phyloP scores from a whole-genome alignment of 2,113 vertebrate genomes.

The Heterocephalus glaber region DNA sequence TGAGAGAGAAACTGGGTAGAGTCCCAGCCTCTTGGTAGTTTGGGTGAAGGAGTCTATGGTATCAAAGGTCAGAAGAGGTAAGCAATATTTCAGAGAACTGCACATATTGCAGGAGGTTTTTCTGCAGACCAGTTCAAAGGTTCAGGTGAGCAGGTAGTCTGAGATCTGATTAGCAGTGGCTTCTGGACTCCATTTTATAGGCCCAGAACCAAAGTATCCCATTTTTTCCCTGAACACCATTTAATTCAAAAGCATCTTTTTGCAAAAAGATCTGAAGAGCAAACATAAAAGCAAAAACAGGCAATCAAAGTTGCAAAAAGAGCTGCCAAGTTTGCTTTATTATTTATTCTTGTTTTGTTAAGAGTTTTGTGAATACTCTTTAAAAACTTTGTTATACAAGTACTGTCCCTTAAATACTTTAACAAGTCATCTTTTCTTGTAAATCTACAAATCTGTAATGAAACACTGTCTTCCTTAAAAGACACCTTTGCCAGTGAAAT shows the following conservation, averaged over 20 bases:
- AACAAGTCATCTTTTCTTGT: background rate
- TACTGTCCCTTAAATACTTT: background rate
- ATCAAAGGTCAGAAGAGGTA: background rate
- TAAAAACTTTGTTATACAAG: background rate
- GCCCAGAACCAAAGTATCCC: background rate
- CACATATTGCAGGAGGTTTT: rapidly evolving
- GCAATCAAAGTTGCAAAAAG: background rate
- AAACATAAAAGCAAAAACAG: background rate
- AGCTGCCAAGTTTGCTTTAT: background rate
- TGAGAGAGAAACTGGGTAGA: background rate
- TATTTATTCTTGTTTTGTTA: background rate
- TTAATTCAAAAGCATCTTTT: background rate
- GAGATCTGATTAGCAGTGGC: background rate
- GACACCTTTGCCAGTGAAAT: background rate
- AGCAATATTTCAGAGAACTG: background rate
- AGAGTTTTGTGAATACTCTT: background rate
- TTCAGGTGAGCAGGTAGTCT: background rate
- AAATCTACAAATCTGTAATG: background rate
- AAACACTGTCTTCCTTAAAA: background rate
- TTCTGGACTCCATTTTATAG: background rate
- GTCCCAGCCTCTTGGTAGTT: background rate
- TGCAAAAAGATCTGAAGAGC: background rate
- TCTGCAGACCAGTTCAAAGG: background rate
- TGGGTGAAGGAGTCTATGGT: background rate
- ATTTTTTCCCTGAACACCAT: background rate